Percentiles rank a stretch among this genome's conserved stretches.
These are phyloP conservation scores for Leptinotarsa texana DNA, from an alignment of 1,140 invertebrate species.

Conservation along the genomic window DNA sequence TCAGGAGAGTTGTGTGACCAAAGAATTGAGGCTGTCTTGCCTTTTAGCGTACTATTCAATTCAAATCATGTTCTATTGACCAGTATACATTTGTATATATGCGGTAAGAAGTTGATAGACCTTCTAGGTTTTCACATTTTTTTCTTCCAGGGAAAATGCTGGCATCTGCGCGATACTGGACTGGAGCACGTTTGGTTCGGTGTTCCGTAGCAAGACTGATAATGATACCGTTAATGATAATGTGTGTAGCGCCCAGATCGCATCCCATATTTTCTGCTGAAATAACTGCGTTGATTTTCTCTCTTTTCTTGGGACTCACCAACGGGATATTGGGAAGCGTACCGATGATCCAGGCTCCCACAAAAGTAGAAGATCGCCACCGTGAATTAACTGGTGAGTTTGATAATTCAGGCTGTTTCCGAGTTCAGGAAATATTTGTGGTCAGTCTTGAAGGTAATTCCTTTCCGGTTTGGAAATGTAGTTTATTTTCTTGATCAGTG, in stretches of 20 bases:
- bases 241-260: slow-evolving; percentile 72
- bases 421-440: background rate
- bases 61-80: no score
- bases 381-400: slow-evolving; percentile 71
- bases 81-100: no score
- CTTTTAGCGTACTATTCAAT: no score
- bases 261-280: slow-evolving; percentile 73
- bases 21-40: no score
- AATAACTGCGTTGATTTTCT: slow-evolving; percentile 69
- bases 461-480: no score
- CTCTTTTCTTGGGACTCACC: slow-evolving; percentile 76
- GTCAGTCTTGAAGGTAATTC: no score
- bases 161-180: slow-evolving; percentile 64
- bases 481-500: no score
- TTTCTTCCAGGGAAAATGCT: slow-evolving; percentile 15
- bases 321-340: slow-evolving; percentile 88
- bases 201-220: slow-evolving; percentile 63
- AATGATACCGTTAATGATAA: slow-evolving; percentile 77
- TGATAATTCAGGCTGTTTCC: background rate
- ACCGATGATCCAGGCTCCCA: slow-evolving; percentile 88
- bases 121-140: background rate
- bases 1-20: no score
- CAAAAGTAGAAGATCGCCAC: slow-evolving; percentile 76
- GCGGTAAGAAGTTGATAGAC: no score
- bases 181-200: slow-evolving; percentile 70